Conservation (phyloP, 1,140 invertebrate species). For the Drosophila sechellia region DNA sequence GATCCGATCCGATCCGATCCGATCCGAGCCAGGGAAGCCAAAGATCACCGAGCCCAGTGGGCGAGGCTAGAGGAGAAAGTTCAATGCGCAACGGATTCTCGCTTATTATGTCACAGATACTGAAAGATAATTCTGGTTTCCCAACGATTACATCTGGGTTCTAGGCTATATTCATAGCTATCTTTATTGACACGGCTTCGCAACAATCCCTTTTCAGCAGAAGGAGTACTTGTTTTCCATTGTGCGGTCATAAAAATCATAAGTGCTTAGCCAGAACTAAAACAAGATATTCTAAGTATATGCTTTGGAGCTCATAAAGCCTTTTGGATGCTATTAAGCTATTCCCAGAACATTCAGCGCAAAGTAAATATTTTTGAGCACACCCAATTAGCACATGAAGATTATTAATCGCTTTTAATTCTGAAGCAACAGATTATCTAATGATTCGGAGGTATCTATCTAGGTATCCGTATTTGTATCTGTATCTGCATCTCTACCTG, state of each 20-base stretch:
- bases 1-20: neutral
- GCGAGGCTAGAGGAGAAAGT: slow-evolving; percentile 4
- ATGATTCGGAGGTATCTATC: slow-evolving; percentile 21
- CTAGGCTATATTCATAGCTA: neutral
- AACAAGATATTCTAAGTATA: no score
- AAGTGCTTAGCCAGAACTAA: no score
- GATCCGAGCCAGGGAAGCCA: slow-evolving; percentile 1
- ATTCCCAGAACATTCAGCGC: slow-evolving; percentile 21
- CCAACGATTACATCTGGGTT: no score
- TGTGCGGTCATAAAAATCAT: no score
- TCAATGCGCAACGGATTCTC: neutral
- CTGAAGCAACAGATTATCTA: slow-evolving; percentile 10
- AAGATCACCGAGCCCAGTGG: neutral
- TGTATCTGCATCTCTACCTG: no score
- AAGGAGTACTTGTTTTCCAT: neutral
- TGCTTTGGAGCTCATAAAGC: neutral
- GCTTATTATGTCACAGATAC: neutral
- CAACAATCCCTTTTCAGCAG: neutral
- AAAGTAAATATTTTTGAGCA: slow-evolving; percentile 19
- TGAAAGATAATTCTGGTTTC: neutral
- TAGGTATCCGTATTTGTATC: neutral
- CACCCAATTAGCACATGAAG: slow-evolving; percentile 35
- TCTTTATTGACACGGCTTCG: neutral
- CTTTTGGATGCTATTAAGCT: neutral
- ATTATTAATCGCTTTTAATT: slow-evolving; percentile 20